phyloP scores from a whole-genome alignment of 1,140 invertebrate genomes.

The Gerris buenoi region DNA sequence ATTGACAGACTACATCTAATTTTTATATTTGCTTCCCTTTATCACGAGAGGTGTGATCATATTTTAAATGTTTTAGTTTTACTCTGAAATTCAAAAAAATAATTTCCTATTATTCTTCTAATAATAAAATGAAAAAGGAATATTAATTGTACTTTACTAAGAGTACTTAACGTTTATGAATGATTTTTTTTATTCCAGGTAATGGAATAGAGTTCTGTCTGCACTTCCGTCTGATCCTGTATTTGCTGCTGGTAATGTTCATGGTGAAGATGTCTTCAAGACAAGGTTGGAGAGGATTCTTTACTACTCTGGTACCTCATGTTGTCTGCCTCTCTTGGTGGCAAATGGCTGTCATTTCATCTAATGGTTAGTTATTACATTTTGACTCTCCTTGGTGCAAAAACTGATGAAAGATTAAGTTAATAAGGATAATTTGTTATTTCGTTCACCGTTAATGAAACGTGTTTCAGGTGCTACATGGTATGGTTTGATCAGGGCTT shows the following conservation, averaged over 20 bases:
- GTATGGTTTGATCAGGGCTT: constrained; percentile 58
- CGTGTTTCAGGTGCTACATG: constrained; percentile 26
- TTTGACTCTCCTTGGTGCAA: no score
- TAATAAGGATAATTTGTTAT: no score
- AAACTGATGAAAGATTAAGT: no score
- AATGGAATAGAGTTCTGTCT: constrained; percentile 74
- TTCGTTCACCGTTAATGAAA: no score
- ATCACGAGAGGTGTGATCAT: no score
- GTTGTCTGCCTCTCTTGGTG: constrained; percentile 75
- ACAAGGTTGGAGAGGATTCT: constrained; percentile 59
- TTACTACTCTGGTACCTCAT: constrained; percentile 62
- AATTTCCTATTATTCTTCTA: no score
- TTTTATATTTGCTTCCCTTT: no score
- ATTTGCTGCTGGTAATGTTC: constrained; percentile 55
- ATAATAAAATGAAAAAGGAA: background rate
- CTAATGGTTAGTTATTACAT: constrained; percentile 44
- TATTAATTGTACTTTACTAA: background rate
- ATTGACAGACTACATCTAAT: no score
- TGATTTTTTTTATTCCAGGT: constrained; percentile 14
- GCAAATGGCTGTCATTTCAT: constrained; percentile 61
- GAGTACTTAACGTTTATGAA: background rate
- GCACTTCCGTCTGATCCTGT: constrained; percentile 58
- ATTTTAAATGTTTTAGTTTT: no score
- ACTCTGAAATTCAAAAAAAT: no score
- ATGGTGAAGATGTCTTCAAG: constrained; percentile 53